Conservation (phyloP, 2,888 invertebrate genomes). For the Leptogaster cylindrica region DNA sequence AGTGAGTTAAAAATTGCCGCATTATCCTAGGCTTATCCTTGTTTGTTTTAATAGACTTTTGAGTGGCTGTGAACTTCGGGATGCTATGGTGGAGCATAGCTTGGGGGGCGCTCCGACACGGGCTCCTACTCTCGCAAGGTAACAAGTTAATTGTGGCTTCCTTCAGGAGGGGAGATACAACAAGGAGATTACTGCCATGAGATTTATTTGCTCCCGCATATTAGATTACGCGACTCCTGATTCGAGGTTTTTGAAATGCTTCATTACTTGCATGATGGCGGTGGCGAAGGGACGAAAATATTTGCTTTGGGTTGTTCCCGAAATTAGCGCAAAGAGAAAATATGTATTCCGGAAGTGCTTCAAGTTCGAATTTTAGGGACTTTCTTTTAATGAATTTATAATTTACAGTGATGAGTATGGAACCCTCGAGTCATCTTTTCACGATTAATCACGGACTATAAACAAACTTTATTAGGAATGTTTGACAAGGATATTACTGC, state of each 20-base stretch:
- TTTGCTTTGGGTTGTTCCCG: too few relatives aligned
- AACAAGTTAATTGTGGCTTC: conserved; percentile 13
- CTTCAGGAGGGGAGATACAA: conserved; percentile 26
- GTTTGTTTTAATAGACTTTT: conserved; percentile 40
- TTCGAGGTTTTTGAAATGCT: neutral
- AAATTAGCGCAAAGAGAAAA: too few relatives aligned
- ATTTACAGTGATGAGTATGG: too few relatives aligned
- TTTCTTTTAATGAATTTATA: too few relatives aligned
- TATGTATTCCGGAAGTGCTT: too few relatives aligned
- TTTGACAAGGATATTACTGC: too few relatives aligned
- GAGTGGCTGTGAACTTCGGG: conserved; percentile 35
- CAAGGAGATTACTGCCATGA: conserved; percentile 26
- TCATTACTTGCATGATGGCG: neutral
- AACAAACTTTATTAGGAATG: too few relatives aligned
- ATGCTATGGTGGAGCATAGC: conserved; percentile 11
- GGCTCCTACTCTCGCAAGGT: neutral
- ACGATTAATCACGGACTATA: too few relatives aligned
- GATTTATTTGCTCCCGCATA: conserved; percentile 23
- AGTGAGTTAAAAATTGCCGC: conserved; percentile 41
- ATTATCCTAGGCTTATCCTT: conserved; percentile 37
- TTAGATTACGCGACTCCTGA: conserved; percentile 21
- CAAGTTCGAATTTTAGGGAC: too few relatives aligned
- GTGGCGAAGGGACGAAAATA: too few relatives aligned
- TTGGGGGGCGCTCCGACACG: conserved; percentile 1
- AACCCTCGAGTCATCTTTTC: too few relatives aligned